phyloP scores from a whole-genome alignment of 2,113 vertebrate species.

The Stigmatopora argus region DNA sequence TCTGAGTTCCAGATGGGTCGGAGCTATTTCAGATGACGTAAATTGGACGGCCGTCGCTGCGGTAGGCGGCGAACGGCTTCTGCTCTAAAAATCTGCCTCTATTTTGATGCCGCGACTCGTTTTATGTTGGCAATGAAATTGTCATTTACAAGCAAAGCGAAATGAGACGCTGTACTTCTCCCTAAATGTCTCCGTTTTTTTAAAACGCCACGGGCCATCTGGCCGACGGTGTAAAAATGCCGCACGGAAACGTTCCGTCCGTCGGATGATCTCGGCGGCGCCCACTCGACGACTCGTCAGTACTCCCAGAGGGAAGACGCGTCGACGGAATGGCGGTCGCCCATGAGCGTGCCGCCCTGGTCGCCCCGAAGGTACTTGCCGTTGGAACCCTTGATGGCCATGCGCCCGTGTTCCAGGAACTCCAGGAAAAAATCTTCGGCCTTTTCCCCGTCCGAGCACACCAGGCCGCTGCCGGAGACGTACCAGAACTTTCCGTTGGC shows the following conservation, averaged over 20 bases:
- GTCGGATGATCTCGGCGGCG: background rate
- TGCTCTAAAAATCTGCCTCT: background rate
- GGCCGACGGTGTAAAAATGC: slow-evolving; percentile 41
- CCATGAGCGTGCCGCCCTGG: slow-evolving; percentile 83
- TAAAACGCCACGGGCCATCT: slow-evolving; percentile 17
- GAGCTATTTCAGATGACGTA: too few species aligned
- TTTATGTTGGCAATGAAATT: slow-evolving; percentile 52
- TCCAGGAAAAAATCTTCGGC: slow-evolving; percentile 92
- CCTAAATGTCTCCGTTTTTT: slow-evolving; percentile 32
- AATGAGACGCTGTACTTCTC: slow-evolving; percentile 23
- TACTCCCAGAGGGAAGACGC: slow-evolving; percentile 86
- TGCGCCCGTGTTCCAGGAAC: slow-evolving; percentile 80
- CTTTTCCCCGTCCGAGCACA: slow-evolving; percentile 84
- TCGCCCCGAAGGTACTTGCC: slow-evolving; percentile 88
- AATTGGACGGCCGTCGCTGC: background rate
- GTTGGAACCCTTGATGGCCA: slow-evolving; percentile 83
- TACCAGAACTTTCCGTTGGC: slow-evolving; percentile 86
- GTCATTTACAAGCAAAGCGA: slow-evolving; percentile 35
- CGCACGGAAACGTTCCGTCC: slow-evolving; percentile 26
- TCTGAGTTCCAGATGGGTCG: too few species aligned
- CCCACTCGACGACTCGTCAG: slow-evolving; percentile 55
- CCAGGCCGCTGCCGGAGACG: slow-evolving; percentile 77
- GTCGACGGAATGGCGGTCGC: slow-evolving; percentile 72
- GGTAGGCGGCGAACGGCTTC: background rate
- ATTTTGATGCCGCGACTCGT: slow-evolving; percentile 17